Conservation (phyloP, 1,140 invertebrate genomes). For the Apis florea region DNA sequence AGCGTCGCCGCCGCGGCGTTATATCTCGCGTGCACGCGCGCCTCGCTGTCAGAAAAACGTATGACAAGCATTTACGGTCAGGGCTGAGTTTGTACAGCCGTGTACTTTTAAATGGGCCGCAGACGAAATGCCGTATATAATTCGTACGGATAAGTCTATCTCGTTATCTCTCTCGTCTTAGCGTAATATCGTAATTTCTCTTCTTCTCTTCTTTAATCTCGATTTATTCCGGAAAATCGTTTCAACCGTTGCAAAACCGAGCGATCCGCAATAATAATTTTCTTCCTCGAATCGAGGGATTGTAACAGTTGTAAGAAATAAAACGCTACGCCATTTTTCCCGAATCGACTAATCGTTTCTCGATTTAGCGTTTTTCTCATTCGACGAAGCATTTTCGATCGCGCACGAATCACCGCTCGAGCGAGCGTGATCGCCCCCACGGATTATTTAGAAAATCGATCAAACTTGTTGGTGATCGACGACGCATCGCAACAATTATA, state of each 20-base stretch:
- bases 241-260: no score
- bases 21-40: constrained; percentile 46
- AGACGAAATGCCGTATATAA: constrained; percentile 22
- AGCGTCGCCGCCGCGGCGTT: constrained; percentile 21
- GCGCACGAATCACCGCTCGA: constrained; percentile 28
- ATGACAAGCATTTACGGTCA: constrained; percentile 58
- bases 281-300: no score
- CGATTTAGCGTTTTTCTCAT: no score
- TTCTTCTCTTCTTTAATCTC: no score
- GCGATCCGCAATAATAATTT: no score
- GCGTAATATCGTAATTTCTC: background rate
- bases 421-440: constrained; percentile 24
- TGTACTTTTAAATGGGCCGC: constrained; percentile 22
- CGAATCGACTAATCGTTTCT: no score
- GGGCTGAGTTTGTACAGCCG: constrained; percentile 46
- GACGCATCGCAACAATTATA: constrained; percentile 44
- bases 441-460: constrained; percentile 37
- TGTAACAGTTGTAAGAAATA: no score
- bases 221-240: no score
- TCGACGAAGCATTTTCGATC: no score
- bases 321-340: no score
- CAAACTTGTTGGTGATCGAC: constrained; percentile 54
- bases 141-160: background rate
- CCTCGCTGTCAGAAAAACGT: constrained; percentile 58
- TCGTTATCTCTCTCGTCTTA: background rate